Conservation (phyloP, 2,113 vertebrate genomes). For the Himantopus leucocephalus region DNA sequence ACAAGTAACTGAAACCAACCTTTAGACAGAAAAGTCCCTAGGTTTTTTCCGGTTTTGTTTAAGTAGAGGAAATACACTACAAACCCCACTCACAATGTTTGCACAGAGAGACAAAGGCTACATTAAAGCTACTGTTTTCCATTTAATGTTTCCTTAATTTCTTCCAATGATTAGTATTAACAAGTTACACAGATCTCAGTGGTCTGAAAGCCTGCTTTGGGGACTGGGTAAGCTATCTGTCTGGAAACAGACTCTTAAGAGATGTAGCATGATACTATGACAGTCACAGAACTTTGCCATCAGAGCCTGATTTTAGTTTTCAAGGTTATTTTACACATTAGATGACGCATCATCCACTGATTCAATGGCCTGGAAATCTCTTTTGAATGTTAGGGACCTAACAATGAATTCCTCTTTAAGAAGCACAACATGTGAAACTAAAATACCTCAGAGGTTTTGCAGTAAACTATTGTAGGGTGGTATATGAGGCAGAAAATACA, state of each 20-base stretch:
- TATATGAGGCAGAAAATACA: background rate
- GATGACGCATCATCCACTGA: background rate
- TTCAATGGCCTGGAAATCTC: background rate
- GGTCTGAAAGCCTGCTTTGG: background rate
- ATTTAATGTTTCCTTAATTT: background rate
- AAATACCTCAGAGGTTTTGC: background rate
- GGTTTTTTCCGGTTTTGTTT: background rate
- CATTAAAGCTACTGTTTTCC: no score
- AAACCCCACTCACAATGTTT: background rate
- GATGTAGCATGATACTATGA: background rate
- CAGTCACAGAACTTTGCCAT: background rate
- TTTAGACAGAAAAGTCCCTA: background rate
- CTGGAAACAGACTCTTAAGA: background rate
- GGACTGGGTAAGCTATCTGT: background rate
- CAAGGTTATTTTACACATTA: slow-evolving; percentile 14
- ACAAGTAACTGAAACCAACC: background rate
- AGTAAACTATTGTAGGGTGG: background rate
- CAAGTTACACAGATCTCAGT: background rate
- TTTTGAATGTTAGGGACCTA: background rate
- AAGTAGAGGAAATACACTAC: background rate
- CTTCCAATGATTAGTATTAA: background rate
- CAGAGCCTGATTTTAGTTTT: background rate
- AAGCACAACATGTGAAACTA: background rate
- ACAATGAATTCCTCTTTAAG: background rate
- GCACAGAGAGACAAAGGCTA: background rate